Evolutionary conservation across 23 tunicate genomes (phyloP), one percentile per base, ranked within the genome.

Genomic region (Ascidia mentula): DNA sequence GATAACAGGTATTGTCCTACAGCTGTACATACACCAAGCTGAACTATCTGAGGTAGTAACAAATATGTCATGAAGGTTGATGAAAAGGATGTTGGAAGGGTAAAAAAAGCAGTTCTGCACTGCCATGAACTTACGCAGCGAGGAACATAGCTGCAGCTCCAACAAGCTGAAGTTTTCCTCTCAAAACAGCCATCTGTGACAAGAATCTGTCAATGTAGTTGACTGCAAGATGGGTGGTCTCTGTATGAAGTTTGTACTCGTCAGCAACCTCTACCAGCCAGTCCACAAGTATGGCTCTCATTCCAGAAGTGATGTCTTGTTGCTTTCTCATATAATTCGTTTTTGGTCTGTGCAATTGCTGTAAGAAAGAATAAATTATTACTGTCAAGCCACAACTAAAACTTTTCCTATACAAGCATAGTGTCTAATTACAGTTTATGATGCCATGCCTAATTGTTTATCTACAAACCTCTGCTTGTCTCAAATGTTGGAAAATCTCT

Each of bases 71-170:
- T n/a, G n/a, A n/a, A n/a, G n/a, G n/a, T n/a, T n/a, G n/a, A n/a
- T n/a, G n/a, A n/a, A n/a, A n/a, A n/a, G n/a, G n/a, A n/a, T n/a
- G n/a, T n/a, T n/a, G n/a, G n/a, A n/a, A n/a, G n/a, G n/a, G n/a
- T n/a, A n/a, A n/a, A n/a, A n/a, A n/a, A n/a, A n/a, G n/a, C n/a
- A n/a, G n/a, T n/a, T n/a, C n/a, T n/a, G n/a, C n/a, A n/a, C n/a
- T n/a, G n/a, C n/a, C n/a, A 53, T 20, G 15, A 69, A 46, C 98
- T 93, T 79, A 95, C 99, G 96, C 88, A 15, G 99, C 96, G 31
- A 95, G 65, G 72, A 90, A 90, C 96, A 95, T 90, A n/a, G 99
- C 96, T 6, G 99, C 92, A 0, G 96, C 83, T 59, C 99, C 99
- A 53, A 95, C 99, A 39, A 95, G 89, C 46, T 95, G 99, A 45